Conservation (phyloP, 23 tunicate genomes). For the Styela clava region DNA sequence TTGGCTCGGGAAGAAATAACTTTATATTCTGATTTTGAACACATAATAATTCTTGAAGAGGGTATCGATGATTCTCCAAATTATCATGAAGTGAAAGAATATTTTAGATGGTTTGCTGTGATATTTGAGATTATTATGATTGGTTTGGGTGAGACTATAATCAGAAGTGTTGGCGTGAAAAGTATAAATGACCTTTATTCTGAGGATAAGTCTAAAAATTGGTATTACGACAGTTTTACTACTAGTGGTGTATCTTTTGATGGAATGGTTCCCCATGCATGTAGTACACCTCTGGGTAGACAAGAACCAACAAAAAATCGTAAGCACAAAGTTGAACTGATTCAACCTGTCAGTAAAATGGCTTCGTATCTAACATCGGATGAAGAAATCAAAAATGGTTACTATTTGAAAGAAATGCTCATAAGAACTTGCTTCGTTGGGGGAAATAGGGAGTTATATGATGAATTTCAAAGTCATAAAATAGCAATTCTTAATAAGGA, state of each 20-base stretch:
- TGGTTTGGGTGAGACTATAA: slow-evolving; percentile 41
- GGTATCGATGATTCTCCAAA: slow-evolving; percentile 7
- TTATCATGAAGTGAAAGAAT: slow-evolving; percentile 37
- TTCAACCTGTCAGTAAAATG: slow-evolving; percentile 42
- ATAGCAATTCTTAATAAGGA: not conserved
- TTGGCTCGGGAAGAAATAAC: slow-evolving; percentile 34
- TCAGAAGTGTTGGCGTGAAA: slow-evolving; percentile 25
- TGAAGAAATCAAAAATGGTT: slow-evolving; percentile 17
- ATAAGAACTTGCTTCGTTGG: slow-evolving; percentile 27
- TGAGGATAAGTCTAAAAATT: not conserved
- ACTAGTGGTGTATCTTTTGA: slow-evolving; percentile 37
- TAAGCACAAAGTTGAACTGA: slow-evolving; percentile 34
- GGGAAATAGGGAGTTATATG: slow-evolving; percentile 12
- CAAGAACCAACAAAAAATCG: slow-evolving; percentile 11
- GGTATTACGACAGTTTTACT: slow-evolving; percentile 53
- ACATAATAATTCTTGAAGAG: slow-evolving; percentile 36
- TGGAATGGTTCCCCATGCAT: slow-evolving; percentile 50
- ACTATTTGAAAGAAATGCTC: slow-evolving; percentile 33
- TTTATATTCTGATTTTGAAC: slow-evolving; percentile 54
- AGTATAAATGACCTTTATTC: slow-evolving; percentile 3
- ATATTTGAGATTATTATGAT: slow-evolving; percentile 30
- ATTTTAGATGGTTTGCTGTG: slow-evolving; percentile 46
- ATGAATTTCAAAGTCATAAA: not conserved
- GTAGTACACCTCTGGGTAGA: slow-evolving; percentile 54
- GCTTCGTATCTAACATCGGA: slow-evolving; percentile 20